Conservation (phyloP, 2,113 vertebrate genomes). For the Paralichthys olivaceus region DNA sequence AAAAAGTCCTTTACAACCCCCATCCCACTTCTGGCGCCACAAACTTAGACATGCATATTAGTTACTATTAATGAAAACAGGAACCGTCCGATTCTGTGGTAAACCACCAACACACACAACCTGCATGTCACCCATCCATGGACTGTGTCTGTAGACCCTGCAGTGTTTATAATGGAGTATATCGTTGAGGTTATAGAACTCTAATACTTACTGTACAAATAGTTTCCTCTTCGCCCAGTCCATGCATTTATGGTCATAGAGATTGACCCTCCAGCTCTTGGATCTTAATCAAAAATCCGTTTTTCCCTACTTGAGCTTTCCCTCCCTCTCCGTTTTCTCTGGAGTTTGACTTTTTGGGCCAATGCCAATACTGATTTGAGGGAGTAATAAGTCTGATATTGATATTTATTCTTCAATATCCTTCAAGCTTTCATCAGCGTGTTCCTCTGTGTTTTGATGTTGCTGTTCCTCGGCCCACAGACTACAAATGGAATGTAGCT, state of each 20-base stretch:
- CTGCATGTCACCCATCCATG: not conserved
- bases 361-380: no score
- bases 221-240: not conserved
- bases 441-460: no score
- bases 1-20: constrained; percentile 6
- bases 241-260: not conserved
- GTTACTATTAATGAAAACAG: constrained; percentile 18
- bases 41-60: not conserved
- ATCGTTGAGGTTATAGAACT: not conserved
- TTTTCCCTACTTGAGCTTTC: no score
- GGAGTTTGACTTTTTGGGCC: no score
- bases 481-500: no score
- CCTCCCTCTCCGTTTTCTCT: no score
- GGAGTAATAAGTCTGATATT: no score
- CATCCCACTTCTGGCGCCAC: not conserved
- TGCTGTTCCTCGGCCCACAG: no score
- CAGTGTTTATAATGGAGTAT: not conserved
- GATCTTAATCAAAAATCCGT: no score
- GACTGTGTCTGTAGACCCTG: not conserved
- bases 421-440: no score
- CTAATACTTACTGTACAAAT: not conserved
- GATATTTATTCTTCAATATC: no score
- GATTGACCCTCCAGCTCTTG: not conserved
- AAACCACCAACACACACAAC: constrained; percentile 3
- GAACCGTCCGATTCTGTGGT: not conserved